Evolutionary conservation across 2,797 vertebrate genomes (phyloP).

Genomic region (Allobates femoralis): DNA sequence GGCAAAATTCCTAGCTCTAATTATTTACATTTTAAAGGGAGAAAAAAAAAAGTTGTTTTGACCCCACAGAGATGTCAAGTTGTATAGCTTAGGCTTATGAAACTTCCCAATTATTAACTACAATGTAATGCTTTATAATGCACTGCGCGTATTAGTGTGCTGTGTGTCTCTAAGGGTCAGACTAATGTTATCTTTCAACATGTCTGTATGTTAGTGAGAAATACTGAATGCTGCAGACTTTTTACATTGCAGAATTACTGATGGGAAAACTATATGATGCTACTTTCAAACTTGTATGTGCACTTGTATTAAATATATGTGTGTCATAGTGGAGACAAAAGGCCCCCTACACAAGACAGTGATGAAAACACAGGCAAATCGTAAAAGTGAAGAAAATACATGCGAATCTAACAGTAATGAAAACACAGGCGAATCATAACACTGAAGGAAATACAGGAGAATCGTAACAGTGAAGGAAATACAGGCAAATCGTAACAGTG

Average conservation of each 20-base stretch:
- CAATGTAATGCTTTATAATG: neutral
- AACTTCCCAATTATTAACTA: neutral
- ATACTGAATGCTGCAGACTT: neutral
- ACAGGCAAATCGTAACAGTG: too few relatives aligned
- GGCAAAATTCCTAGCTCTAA: neutral
- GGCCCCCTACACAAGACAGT: too few relatives aligned
- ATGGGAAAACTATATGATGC: neutral
- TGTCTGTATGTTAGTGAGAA: neutral
- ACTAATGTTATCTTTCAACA: neutral
- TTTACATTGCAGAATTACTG: neutral
- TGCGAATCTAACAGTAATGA: too few relatives aligned
- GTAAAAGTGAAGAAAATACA: too few relatives aligned
- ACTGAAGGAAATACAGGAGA: too few relatives aligned
- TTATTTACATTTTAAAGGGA: neutral
- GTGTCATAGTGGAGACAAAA: neutral
- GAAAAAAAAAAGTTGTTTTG: neutral
- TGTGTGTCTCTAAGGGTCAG: neutral
- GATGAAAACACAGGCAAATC: too few relatives aligned
- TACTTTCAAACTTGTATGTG: neutral
- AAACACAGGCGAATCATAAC: too few relatives aligned
- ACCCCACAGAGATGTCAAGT: neutral
- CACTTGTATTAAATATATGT: neutral
- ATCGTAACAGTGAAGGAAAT: too few relatives aligned
- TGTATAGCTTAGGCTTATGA: neutral
- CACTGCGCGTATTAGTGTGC: neutral